Base-by-base conservation (phyloP, 2,113 vertebrate genomes). In the Campylorhamphus procurvoides region DNA sequence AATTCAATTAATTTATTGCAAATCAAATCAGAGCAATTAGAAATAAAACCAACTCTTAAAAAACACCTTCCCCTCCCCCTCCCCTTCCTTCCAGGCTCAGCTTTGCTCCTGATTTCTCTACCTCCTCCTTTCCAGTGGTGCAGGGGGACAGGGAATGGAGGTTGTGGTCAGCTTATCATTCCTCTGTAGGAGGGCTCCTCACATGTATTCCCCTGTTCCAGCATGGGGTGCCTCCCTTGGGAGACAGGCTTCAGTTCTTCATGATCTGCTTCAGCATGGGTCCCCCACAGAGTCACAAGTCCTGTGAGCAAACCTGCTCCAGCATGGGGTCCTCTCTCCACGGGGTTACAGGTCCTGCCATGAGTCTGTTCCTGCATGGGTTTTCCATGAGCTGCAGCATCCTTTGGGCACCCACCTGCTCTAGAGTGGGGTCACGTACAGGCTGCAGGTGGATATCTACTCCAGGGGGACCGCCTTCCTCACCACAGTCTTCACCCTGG, bases 341-440 rank as follows among this genome's bases (percentile, higher is more conserved):
- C 16, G 37, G 52, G 44, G 15, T 4, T 62, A 58, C 14, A 81
- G 44, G 29, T 40, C 28, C 33, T 52, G 49, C 28, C 44, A 23
- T 47, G 8, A 82, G 24, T 20, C 33, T 40, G 7, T 0, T 52
- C 50, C 25, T 40, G 28, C 20, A 18, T 5, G 12, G 35, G 14
- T 25, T 56, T 24, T 12, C 49, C 35, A 17, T 1, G 23, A 18
- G 22, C 39, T 31, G 9, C 60, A 53, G 17, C 59, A 35, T 68
- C 24, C 44, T 47, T 47, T 16, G 16, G 7, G 8, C 18, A 62
- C 12, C 47, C 47, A 6, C 40, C 40, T 74, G 68, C 8, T 23
- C 37, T 0, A 0, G 39, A 4, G 5, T n/a, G 29, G n/a, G n/a
- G 13, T 22, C 9, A 15, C 52, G 28, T n/a, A 2, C 1, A 15